These are phyloP conservation scores for Balaeniceps rex DNA, from an alignment of 2,113 vertebrate genomes.

Conservation along the genomic window DNA sequence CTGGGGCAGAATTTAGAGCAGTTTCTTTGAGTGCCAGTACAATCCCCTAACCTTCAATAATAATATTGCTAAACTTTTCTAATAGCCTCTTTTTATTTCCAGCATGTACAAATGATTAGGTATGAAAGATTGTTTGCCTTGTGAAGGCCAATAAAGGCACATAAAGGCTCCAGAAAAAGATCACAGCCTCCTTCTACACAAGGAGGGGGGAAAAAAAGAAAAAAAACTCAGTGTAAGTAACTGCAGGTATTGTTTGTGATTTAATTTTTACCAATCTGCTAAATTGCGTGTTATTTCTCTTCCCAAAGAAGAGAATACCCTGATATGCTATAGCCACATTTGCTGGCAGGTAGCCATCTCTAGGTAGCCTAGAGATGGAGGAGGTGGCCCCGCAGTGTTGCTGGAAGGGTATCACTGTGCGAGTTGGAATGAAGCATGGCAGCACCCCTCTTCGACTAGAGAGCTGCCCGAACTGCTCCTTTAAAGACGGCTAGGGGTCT, in stretches of 20 bases:
- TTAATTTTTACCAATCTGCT: neutral
- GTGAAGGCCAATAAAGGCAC: neutral
- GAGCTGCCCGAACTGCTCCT: neutral
- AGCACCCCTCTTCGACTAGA: neutral
- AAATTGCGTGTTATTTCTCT: neutral
- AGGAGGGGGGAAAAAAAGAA: no score
- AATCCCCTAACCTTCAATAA: neutral
- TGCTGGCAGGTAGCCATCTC: neutral
- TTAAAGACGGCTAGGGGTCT: neutral
- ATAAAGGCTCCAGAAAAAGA: neutral
- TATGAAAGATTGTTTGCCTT: neutral
- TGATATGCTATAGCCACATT: neutral
- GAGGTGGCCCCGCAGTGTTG: neutral
- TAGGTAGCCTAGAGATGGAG: neutral
- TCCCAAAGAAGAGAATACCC: neutral
- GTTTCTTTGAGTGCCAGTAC: neutral
- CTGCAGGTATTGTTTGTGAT: neutral
- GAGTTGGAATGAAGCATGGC: neutral
- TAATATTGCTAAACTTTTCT: neutral
- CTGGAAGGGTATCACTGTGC: neutral
- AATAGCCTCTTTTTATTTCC: neutral
- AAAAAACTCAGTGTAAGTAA: neutral
- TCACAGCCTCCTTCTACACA: no score
- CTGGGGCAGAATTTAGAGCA: constrained; percentile 7
- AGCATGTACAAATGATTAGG: neutral